Evolutionary conservation across 2,888 invertebrate genomes (phyloP).

Genomic region (Marasmarcha lunaedactyla): DNA sequence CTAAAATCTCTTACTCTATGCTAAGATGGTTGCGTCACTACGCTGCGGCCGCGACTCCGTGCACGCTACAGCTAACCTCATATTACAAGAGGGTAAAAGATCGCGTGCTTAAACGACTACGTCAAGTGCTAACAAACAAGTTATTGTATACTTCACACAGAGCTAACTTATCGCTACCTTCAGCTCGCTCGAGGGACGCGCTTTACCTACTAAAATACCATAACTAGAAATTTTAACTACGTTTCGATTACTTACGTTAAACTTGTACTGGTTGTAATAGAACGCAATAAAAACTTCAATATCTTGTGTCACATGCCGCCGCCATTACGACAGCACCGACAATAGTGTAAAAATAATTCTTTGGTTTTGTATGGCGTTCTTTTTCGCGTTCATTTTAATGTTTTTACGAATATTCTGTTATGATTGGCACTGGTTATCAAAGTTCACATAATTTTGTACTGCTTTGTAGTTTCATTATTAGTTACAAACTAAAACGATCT

Average conservation of each 20-base stretch:
- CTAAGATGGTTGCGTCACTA: too few species aligned
- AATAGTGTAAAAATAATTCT: neutral
- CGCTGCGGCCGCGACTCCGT: neutral
- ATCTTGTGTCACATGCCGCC: neutral
- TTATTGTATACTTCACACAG: conserved; percentile 17
- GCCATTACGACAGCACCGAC: neutral
- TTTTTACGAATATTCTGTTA: neutral
- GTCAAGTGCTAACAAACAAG: conserved; percentile 29
- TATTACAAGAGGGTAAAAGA: conserved; percentile 25
- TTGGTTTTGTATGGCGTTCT: neutral
- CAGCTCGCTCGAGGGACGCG: conserved; percentile 11
- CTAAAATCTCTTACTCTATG: too few species aligned
- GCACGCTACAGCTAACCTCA: neutral
- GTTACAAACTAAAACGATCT: neutral
- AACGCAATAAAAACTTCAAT: neutral
- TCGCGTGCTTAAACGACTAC: conserved; percentile 32
- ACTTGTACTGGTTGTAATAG: neutral
- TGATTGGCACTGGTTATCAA: neutral
- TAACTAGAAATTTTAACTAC: neutral
- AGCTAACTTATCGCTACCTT: conserved; percentile 6
- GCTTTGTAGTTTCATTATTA: neutral
- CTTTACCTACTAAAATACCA: too few species aligned
- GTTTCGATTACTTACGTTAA: conserved; percentile 2
- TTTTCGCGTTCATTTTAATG: neutral
- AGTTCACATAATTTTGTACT: conserved; percentile 1